Conservation (phyloP, 1,140 invertebrate species). For the Caenorhabditis remanei region DNA sequence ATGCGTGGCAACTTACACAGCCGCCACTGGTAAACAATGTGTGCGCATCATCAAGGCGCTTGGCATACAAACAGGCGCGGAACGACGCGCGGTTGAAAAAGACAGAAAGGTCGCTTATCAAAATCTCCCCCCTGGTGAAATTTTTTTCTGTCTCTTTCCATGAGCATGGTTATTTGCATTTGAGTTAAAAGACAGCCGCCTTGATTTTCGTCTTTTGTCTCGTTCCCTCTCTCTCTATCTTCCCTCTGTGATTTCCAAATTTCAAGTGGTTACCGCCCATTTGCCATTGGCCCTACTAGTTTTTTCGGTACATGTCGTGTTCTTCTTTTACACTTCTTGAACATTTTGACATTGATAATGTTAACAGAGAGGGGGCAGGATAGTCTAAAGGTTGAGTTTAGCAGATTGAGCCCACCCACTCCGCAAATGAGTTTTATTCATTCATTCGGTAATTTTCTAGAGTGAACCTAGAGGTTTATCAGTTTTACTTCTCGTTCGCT, state of each 20-base stretch:
- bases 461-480: neutral
- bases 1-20: slow-evolving; percentile 40
- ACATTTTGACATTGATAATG: slow-evolving; percentile 55
- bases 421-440: neutral
- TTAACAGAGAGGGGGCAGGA: neutral
- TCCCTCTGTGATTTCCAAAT: slow-evolving; percentile 25
- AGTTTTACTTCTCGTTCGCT: no score
- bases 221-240: neutral
- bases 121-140: neutral
- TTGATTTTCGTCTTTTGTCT: slow-evolving; percentile 18
- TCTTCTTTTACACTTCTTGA: slow-evolving; percentile 51
- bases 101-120: slow-evolving; percentile 54
- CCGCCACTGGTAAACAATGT: slow-evolving; percentile 55
- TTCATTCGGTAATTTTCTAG: neutral
- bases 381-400: slow-evolving; percentile 35
- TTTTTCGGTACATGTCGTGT: slow-evolving; percentile 47
- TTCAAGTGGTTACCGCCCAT: slow-evolving; percentile 52
- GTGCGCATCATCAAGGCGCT: slow-evolving; percentile 40
- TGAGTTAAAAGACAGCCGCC: slow-evolving; percentile 51
- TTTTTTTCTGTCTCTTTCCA: slow-evolving; percentile 3
- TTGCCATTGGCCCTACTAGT: slow-evolving; percentile 47
- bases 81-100: slow-evolving; percentile 14
- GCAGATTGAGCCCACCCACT: slow-evolving; percentile 1
- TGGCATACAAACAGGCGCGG: slow-evolving; percentile 51
- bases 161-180: slow-evolving; percentile 50